phyloP scores from a whole-genome alignment of 2,797 vertebrate species.

The Sebastes hopkinsi region DNA sequence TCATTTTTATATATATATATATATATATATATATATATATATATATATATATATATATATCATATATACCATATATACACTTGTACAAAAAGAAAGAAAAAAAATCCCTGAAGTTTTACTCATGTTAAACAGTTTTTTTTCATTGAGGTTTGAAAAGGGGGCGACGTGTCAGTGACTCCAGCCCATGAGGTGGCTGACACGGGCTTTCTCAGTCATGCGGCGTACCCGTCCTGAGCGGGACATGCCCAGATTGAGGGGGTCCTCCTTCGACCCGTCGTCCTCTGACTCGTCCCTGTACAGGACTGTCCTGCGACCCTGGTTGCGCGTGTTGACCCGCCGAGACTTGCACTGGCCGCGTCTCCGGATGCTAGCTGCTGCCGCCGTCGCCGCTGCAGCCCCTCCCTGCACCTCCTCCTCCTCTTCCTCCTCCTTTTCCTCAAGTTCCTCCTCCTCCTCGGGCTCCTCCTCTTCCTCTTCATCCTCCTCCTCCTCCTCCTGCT shows the following conservation, averaged over 20 bases:
- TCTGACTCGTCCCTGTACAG: conserved; percentile 93
- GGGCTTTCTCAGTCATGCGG: conserved; percentile 98
- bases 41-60: too few relatives aligned
- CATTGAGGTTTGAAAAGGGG: conserved; percentile 53
- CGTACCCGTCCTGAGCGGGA: conserved; percentile 97
- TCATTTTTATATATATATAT: conserved; percentile 47
- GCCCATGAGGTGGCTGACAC: conserved; percentile 99
- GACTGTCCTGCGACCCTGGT: conserved; percentile 96
- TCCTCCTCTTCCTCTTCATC: conserved; percentile 72
- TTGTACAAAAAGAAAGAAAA: conserved; percentile 66
- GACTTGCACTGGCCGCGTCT: conserved; percentile 62
- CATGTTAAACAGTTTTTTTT: conserved; percentile 36
- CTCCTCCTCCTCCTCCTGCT: conserved; percentile 72
- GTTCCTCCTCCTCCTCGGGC: conserved; percentile 78
- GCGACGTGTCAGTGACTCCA: conserved; percentile 91
- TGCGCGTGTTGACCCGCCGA: conserved; percentile 92
- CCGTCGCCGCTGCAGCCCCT: not conserved
- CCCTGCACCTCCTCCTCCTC: conserved; percentile 77
- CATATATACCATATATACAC: conserved; percentile 64
- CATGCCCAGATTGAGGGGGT: conserved; percentile 96
- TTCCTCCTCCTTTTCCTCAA: conserved; percentile 67
- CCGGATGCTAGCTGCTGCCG: conserved; percentile 25
- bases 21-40: conserved; percentile 38
- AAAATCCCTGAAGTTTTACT: conserved; percentile 92
- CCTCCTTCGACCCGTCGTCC: conserved; percentile 88